Conservation (phyloP, 2,888 invertebrate genomes). For the Melipona beecheii region DNA sequence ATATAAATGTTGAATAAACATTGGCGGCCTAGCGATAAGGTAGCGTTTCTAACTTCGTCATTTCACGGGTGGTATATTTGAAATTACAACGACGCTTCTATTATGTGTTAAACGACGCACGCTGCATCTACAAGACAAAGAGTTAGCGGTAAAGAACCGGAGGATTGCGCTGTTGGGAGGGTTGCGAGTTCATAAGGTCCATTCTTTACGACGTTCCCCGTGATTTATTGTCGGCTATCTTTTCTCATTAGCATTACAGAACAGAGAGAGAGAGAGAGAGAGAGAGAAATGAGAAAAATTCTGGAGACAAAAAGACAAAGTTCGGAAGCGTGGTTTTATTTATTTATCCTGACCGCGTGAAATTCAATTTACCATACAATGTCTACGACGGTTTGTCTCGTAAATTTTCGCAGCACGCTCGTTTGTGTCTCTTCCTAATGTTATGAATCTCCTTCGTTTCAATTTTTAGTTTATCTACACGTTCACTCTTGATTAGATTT, state of each 20-base stretch:
- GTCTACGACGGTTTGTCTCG: too few relatives aligned
- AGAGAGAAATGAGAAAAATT: not conserved
- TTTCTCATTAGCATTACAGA: slow-evolving; percentile 52
- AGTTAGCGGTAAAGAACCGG: slow-evolving; percentile 24
- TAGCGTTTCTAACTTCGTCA: not conserved
- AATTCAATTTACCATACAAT: not conserved
- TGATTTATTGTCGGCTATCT: slow-evolving; percentile 46
- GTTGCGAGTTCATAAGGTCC: slow-evolving; percentile 33
- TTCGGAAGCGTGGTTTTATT: not conserved
- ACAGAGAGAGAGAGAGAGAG: not conserved
- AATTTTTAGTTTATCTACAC: too few relatives aligned
- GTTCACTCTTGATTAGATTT: too few relatives aligned
- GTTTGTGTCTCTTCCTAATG: too few relatives aligned
- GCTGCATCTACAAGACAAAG: slow-evolving; percentile 50
- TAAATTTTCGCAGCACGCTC: too few relatives aligned
- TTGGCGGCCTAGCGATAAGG: not conserved
- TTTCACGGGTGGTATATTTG: not conserved
- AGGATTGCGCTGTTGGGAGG: slow-evolving; percentile 18
- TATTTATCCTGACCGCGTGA: slow-evolving; percentile 11
- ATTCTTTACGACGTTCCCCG: slow-evolving; percentile 35
- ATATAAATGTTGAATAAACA: too few relatives aligned
- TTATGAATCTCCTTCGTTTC: too few relatives aligned
- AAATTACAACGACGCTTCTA: slow-evolving; percentile 21
- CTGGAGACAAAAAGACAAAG: not conserved
- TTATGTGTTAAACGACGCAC: slow-evolving; percentile 39